Percentiles rank a stretch among this genome's conserved stretches.
Conservation (phyloP, 2,113 vertebrate species). For the Tragelaphus imberbis region DNA sequence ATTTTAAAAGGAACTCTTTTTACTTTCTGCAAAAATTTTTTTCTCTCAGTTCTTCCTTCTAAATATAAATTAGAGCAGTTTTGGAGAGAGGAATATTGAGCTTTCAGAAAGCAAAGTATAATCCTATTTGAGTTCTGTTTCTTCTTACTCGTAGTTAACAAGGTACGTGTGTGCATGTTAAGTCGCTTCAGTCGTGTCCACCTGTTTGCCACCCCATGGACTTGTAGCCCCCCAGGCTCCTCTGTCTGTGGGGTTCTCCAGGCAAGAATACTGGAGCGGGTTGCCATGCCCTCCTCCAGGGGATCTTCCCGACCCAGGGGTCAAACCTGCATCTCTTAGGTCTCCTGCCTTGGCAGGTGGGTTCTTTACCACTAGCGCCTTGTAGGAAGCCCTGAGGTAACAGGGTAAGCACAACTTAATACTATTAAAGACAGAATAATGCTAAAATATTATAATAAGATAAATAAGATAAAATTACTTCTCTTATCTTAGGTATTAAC, state of each 20-base stretch:
- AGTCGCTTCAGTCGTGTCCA: neutral
- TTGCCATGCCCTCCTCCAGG: neutral
- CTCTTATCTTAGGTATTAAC: neutral
- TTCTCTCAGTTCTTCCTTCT: constrained; percentile 5
- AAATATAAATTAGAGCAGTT: neutral
- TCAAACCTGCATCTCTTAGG: neutral
- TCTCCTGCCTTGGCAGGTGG: neutral
- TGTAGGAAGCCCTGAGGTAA: neutral
- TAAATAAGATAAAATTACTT: neutral
- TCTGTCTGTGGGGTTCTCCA: neutral
- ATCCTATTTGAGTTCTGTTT: neutral
- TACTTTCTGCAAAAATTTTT: neutral
- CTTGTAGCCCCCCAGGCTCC: neutral
- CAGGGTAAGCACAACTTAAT: neutral
- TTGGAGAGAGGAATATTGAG: neutral
- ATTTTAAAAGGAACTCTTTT: neutral
- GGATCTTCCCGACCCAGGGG: neutral
- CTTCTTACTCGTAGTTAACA: neutral
- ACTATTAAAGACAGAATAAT: neutral
- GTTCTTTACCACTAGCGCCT: neutral
- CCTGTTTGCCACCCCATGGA: neutral
- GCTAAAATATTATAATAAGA: neutral
- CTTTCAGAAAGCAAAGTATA: constrained; percentile 8
- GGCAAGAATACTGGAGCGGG: neutral
- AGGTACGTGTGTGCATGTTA: neutral